phyloP scores from a whole-genome alignment of 2,888 invertebrate species.

The Palloptera scutellata region DNA sequence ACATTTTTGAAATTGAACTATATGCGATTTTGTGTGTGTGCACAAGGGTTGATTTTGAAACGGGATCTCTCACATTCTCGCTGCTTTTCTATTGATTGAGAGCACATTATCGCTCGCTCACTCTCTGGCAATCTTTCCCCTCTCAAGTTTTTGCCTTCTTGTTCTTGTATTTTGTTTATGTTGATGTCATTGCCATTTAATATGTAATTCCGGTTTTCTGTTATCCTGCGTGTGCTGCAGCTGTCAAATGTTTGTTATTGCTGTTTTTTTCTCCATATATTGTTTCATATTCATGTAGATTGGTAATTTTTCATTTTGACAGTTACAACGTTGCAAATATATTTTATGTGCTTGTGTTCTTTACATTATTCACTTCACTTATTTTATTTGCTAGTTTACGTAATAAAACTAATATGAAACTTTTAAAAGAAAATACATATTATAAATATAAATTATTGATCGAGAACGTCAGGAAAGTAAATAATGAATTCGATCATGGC shows the following conservation, averaged over 20 bases:
- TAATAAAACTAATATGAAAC: too few species aligned
- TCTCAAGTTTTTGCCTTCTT: not conserved
- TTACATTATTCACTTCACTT: too few species aligned
- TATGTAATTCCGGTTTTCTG: constrained; percentile 36
- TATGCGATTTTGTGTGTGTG: not conserved
- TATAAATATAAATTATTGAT: too few species aligned
- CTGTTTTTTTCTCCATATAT: not conserved
- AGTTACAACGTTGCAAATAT: too few species aligned
- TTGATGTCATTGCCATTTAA: not conserved
- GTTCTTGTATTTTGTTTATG: constrained; percentile 9
- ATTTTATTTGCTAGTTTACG: too few species aligned
- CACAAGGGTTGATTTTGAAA: constrained; percentile 31
- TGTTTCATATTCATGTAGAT: too few species aligned
- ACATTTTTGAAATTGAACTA: constrained; percentile 4
- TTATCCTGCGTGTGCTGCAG: constrained; percentile 3
- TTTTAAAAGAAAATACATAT: too few species aligned
- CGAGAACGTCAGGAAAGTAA: too few species aligned
- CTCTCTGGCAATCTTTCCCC: constrained; percentile 17
- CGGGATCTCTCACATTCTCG: constrained; percentile 26
- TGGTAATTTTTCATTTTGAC: too few species aligned
- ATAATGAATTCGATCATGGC: too few species aligned
- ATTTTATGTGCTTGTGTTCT: too few species aligned
- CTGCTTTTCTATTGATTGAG: constrained; percentile 15
- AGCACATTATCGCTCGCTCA: constrained; percentile 10
- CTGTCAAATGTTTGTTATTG: not conserved